Percentiles rank a stretch among this genome's conserved stretches.
phyloP scores from a whole-genome alignment of 2,797 vertebrate species.

The Sandelia bainsii region DNA sequence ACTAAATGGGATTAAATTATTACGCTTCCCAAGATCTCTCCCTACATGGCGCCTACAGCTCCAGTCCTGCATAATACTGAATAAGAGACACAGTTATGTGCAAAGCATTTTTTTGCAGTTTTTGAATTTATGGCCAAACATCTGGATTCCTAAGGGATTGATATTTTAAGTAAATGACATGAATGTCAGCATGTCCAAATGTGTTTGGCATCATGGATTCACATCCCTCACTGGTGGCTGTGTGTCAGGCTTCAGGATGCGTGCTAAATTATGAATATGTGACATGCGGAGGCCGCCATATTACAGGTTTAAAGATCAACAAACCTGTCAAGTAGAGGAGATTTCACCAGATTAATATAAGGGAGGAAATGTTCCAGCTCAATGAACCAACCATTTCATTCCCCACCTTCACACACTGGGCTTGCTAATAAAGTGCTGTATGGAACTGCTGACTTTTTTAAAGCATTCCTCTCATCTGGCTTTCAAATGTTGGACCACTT shows the following conservation, averaged over 20 bases:
- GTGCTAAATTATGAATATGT: constrained; percentile 26
- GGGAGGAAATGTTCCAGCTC: constrained; percentile 51
- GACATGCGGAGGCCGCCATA: constrained; percentile 41
- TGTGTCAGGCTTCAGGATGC: neutral
- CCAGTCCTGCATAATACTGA: constrained; percentile 11
- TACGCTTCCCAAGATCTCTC: constrained; percentile 34
- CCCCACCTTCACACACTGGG: constrained; percentile 46
- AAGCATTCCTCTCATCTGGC: constrained; percentile 51
- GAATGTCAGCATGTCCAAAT: constrained; percentile 15
- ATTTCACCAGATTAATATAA: constrained; percentile 68
- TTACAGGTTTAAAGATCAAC: constrained; percentile 64
- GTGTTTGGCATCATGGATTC: neutral
- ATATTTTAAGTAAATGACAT: neutral
- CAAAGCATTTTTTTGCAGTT: too few relatives aligned
- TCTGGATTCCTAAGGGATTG: neutral
- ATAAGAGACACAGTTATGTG: neutral
- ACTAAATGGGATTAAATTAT: constrained; percentile 61
- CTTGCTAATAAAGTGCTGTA: constrained; percentile 53
- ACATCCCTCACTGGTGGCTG: neutral
- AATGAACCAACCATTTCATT: constrained; percentile 65
- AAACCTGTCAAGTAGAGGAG: constrained; percentile 51
- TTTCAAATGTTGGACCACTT: constrained; percentile 63
- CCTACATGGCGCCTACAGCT: constrained; percentile 26
- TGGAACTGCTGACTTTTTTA: constrained; percentile 19
- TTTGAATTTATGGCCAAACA: neutral